These are phyloP conservation scores for Conger conger DNA, from an alignment of 2,113 vertebrate genomes.

Conservation along the genomic window DNA sequence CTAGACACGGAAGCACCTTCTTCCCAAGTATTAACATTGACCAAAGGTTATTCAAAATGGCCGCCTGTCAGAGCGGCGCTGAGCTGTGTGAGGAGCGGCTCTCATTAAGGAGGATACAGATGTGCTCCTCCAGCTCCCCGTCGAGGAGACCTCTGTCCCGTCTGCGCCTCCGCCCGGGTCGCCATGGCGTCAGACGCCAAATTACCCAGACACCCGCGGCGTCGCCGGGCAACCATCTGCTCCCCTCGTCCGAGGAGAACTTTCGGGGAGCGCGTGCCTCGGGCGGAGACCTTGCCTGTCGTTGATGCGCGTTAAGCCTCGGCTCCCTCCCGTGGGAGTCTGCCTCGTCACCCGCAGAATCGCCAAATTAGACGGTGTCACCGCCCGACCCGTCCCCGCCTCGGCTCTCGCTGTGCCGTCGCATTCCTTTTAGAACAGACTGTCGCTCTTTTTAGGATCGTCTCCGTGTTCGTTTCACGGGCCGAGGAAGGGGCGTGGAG, in stretches of 20 bases:
- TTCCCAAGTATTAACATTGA: neutral
- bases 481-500: too few species aligned
- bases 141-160: neutral
- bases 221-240: neutral
- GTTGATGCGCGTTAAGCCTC: constrained; percentile 29
- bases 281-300: neutral
- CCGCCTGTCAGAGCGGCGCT: accelerated
- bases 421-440: neutral
- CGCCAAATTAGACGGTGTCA: constrained; percentile 4
- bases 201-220: neutral
- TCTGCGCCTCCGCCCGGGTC: neutral
- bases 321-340: neutral
- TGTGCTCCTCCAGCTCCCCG: neutral
- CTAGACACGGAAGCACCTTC: neutral
- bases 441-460: too few species aligned
- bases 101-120: neutral
- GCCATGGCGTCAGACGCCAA: neutral
- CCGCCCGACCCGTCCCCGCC: too few species aligned
- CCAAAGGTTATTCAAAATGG: neutral
- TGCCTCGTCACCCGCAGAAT: neutral
- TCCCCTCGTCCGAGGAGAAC: neutral
- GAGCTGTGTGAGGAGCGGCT: neutral
- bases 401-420: neutral
- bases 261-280: neutral
- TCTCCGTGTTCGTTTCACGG: too few species aligned